Conservation (phyloP, 2,797 vertebrate genomes). For the Tapirus indicus region DNA sequence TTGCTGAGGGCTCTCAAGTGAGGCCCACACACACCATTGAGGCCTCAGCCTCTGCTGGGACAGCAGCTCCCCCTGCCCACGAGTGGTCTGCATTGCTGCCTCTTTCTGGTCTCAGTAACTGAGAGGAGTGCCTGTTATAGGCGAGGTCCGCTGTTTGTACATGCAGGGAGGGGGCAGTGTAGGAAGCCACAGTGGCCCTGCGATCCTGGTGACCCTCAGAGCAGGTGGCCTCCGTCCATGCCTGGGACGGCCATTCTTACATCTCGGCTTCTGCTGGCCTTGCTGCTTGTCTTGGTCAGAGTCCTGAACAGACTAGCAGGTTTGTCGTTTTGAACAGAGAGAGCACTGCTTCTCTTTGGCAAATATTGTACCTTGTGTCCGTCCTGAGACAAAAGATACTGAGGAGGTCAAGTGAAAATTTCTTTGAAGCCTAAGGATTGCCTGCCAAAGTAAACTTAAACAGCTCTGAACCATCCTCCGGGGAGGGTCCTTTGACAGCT, state of each 20-base stretch:
- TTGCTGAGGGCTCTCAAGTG: background rate
- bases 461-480: background rate
- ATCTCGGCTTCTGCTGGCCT: background rate
- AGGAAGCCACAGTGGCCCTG: background rate
- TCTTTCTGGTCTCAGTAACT: background rate
- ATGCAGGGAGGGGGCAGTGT: background rate
- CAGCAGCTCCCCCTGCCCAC: too few relatives aligned
- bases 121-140: background rate
- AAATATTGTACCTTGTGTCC: background rate
- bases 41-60: background rate
- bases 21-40: background rate
- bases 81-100: background rate
- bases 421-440: background rate
- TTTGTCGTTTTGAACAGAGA: background rate
- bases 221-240: background rate
- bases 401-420: background rate
- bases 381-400: background rate
- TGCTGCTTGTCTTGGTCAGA: background rate
- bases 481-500: background rate
- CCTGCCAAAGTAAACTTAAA: background rate
- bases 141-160: background rate
- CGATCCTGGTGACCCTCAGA: background rate
- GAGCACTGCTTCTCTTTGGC: background rate
- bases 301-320: background rate
- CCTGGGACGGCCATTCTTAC: background rate